A percentile compares a stretch with the other conserved stretches of the same genome.
phyloP scores from a whole-genome alignment of 2,113 vertebrate genomes.

The Pangasianodon gigas region DNA sequence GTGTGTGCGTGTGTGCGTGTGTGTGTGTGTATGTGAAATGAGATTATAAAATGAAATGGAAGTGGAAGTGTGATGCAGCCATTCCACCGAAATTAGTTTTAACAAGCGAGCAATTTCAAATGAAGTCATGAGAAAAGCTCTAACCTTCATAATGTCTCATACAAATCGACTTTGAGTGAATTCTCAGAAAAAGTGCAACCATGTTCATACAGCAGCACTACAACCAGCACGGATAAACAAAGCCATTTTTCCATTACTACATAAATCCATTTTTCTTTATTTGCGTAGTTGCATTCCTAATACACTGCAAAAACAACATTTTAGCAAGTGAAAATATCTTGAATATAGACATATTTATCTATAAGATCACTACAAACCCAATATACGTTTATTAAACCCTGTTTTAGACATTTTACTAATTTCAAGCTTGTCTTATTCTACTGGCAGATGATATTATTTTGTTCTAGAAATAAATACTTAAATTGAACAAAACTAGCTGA shows the following conservation, averaged over 20 bases:
- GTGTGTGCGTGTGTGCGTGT: neutral
- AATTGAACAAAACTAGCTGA: neutral
- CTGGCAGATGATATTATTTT: neutral
- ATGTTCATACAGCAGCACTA: neutral
- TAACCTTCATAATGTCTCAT: neutral
- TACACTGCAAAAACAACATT: neutral
- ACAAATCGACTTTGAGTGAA: neutral
- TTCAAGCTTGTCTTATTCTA: neutral
- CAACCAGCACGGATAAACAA: neutral
- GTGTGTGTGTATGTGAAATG: neutral
- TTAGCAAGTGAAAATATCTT: neutral
- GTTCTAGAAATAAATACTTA: neutral
- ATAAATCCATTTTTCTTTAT: neutral
- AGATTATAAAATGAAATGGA: conserved; percentile 7
- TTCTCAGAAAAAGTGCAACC: neutral
- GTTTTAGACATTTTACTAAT: neutral
- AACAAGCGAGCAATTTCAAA: neutral
- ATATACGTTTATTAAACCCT: neutral
- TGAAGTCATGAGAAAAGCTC: neutral
- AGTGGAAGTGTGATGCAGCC: neutral
- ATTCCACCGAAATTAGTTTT: neutral
- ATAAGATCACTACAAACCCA: neutral
- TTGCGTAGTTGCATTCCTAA: neutral
- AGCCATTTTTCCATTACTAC: neutral
- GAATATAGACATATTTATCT: neutral